Evolutionary conservation across 2,113 vertebrate species (phyloP).

Genomic region (Eira barbara): DNA sequence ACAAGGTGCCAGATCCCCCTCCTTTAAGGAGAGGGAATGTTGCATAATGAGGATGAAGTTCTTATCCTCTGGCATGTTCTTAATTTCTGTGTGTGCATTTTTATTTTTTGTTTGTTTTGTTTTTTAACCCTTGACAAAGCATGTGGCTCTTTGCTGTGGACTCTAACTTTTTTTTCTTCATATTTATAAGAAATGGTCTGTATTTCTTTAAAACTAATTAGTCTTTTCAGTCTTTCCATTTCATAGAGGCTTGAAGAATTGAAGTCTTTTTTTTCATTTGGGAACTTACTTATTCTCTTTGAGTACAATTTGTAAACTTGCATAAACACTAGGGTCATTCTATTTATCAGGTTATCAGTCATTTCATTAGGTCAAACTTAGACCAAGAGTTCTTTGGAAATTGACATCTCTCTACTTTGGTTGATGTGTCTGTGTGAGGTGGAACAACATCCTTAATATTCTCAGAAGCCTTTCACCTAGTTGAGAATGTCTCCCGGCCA

Average conservation of each 20-base stretch:
- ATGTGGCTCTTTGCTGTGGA: background rate
- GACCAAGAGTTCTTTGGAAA: background rate
- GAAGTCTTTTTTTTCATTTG: background rate
- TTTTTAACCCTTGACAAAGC: background rate
- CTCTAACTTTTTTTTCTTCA: background rate
- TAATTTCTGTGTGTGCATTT: background rate
- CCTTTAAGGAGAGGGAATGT: background rate
- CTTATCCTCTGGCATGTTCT: background rate
- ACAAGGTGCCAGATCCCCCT: accelerated
- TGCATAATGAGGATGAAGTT: background rate
- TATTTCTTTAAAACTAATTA: background rate
- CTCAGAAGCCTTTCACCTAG: background rate
- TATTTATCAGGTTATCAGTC: background rate
- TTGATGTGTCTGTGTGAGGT: background rate
- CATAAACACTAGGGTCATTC: background rate
- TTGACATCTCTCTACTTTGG: background rate
- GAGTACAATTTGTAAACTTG: background rate
- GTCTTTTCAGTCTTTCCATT: background rate
- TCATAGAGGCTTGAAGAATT: background rate
- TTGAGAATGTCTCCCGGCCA: background rate
- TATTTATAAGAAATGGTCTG: background rate
- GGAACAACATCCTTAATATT: background rate
- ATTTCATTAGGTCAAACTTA: background rate
- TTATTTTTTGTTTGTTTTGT: background rate
- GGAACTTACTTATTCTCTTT: background rate